phyloP scores from a whole-genome alignment of 1,140 invertebrate genomes.

The Nymphalis io region DNA sequence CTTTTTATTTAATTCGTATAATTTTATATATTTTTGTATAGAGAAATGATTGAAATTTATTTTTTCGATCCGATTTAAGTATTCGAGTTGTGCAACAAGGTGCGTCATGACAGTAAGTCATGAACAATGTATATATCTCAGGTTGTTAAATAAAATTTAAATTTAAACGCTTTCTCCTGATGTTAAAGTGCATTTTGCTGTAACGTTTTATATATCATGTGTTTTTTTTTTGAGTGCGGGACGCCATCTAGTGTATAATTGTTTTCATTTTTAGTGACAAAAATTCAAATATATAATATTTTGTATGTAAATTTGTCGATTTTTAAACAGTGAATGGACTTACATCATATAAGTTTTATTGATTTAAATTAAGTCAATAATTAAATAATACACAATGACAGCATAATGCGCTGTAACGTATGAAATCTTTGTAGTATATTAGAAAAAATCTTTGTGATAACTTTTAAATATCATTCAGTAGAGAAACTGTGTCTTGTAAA shows the following conservation, averaged over 20 bases:
- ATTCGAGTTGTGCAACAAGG: constrained; percentile 21
- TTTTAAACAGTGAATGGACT: constrained; percentile 1
- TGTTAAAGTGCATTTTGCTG: constrained; percentile 54
- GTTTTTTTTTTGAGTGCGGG: constrained; percentile 15
- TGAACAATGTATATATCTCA: constrained; percentile 41
- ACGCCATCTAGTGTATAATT: not conserved
- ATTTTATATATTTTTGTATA: constrained; percentile 63
- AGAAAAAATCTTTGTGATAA: constrained; percentile 72
- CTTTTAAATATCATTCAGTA: constrained; percentile 72
- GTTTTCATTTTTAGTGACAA: not conserved
- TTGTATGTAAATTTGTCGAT: constrained; percentile 6
- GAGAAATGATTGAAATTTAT: constrained; percentile 41
- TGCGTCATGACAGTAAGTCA: constrained; percentile 28
- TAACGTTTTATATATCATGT: constrained; percentile 23
- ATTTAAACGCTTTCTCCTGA: constrained; percentile 54
- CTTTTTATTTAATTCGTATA: constrained; percentile 58
- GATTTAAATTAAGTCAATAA: not conserved
- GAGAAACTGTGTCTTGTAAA: constrained; percentile 63
- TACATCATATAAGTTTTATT: constrained; percentile 16
- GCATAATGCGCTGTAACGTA: constrained; percentile 48
- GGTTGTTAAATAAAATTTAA: constrained; percentile 67
- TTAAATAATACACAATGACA: constrained; percentile 18
- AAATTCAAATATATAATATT: constrained; percentile 7
- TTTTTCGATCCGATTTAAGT: constrained; percentile 42
- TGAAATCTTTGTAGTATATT: constrained; percentile 57